Evolutionary conservation across 1,140 invertebrate species (phyloP), one percentile per base, ranked within the genome.

Genomic region (Coenobita brevimanus): DNA sequence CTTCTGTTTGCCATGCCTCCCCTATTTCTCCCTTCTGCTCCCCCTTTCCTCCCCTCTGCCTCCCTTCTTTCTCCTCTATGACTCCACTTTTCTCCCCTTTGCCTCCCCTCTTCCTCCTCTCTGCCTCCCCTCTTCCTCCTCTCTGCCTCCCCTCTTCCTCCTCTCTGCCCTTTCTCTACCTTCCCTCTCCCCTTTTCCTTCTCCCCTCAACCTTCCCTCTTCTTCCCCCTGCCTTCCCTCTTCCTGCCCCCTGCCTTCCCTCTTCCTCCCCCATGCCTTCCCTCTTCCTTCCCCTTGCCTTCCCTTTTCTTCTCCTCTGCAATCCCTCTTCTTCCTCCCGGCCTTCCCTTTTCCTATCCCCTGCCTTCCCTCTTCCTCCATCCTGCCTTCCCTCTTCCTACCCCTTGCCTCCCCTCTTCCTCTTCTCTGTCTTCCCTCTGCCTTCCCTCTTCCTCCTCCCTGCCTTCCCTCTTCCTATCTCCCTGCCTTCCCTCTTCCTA

Each of bases 241-340:
- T 3, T 3, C 3, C 57, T 60, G 0, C 24, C 73, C 43, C 30
- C 43, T 41, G 15, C 30, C 43, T 41, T 76, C 30, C 43, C 33
- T 76, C 73, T 38, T 41, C 43, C 73, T 76, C 69, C 36, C 69
- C 36, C 69, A 30, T 33, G 24, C 69, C 4, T 33, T 73, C 69
- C 36, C 69, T 73, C 69, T 73, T 33, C 36, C 69, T 73, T 33
- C 36, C 69, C 36, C 69, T 73, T 33, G 24, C 57, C 24, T 24
- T 60, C 57, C 10, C 3, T 3, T 24, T 0, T 3, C 3, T 3
- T 0, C 3, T 3, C 3, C 17, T 27, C 36, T 0, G 0, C 17
- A 21, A 6, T 36, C 17, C 4, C 17, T 27, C 21, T 6, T 3
- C 57, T 60, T 24, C 3, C 0, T 24, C 36, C n/a, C 17, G 21